These are phyloP conservation scores for Orius laevigatus DNA, from an alignment of 1,140 invertebrate species.

Conservation along the genomic window DNA sequence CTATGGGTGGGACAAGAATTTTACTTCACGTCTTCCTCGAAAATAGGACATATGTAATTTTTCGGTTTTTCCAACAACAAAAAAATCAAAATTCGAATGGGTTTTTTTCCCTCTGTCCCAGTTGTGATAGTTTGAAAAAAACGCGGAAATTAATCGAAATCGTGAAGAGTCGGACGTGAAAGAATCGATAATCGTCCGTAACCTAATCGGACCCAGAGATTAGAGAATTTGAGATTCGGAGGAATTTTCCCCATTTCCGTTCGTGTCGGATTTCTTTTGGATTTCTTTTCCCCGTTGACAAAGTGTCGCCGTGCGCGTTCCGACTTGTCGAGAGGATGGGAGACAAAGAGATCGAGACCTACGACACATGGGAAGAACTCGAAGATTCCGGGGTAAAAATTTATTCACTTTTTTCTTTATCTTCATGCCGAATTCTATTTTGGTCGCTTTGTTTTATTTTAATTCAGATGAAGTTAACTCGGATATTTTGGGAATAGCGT, in stretches of 20 bases:
- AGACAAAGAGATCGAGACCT: not conserved
- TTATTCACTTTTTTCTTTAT: too few species aligned
- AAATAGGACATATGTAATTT: too few species aligned
- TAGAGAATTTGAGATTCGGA: not conserved
- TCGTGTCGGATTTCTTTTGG: not conserved
- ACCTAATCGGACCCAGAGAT: too few species aligned
- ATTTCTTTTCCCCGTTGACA: not conserved
- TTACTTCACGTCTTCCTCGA: too few species aligned
- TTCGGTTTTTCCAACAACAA: too few species aligned
- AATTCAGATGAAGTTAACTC: not conserved
- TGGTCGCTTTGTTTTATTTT: not conserved
- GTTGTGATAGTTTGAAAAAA: too few species aligned
- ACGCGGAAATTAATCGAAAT: too few species aligned
- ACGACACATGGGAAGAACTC: conserved; percentile 69
- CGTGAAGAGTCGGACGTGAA: too few species aligned
- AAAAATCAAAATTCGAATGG: too few species aligned
- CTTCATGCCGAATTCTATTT: not conserved
- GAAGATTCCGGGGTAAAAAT: conserved; percentile 44
- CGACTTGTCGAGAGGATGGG: not conserved
- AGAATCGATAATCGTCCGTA: too few species aligned
- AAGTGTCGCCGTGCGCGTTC: not conserved
- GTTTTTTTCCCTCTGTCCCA: too few species aligned
- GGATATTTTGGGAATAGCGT: not conserved
- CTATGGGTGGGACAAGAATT: too few species aligned
- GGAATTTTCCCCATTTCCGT: not conserved